A percentile compares a stretch with the other conserved stretches of the same genome.
Conservation (phyloP, 2,888 invertebrate species). For the Yponomeuta plumbellus region DNA sequence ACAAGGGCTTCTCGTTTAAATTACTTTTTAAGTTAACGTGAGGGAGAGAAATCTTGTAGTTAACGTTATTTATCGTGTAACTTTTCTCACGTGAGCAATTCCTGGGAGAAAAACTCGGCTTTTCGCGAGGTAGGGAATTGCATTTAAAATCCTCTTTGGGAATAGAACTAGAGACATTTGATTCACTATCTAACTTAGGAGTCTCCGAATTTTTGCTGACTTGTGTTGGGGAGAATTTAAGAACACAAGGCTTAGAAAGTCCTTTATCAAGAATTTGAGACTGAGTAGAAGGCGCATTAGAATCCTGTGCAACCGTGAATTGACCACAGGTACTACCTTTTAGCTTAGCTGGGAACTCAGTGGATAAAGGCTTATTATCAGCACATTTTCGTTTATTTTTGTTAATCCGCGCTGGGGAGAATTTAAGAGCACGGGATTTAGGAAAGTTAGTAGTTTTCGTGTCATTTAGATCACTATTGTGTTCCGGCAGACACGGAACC, state of each 20-base stretch:
- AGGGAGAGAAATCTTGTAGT: neutral
- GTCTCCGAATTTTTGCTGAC: neutral
- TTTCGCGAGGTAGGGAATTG: neutral
- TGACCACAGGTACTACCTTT: neutral
- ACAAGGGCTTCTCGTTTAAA: no score
- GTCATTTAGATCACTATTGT: neutral
- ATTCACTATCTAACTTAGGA: no score
- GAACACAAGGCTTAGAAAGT: no score
- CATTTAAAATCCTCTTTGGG: neutral
- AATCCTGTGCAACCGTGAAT: neutral
- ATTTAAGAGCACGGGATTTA: neutral
- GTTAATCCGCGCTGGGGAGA: neutral
- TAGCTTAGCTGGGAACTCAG: neutral
- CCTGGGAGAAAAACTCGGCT: neutral
- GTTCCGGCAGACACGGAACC: constrained; percentile 1
- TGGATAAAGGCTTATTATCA: neutral
- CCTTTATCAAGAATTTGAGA: no score
- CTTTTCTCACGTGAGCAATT: neutral
- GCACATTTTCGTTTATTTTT: no score
- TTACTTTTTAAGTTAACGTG: constrained; percentile 1
- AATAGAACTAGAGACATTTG: neutral
- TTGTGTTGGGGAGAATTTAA: no score
- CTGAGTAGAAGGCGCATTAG: no score
- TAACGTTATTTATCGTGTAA: neutral
- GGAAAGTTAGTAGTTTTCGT: neutral